These are phyloP conservation scores for Drosophila vallismaia DNA, from an alignment of 2,888 invertebrate species.

Conservation along the genomic window DNA sequence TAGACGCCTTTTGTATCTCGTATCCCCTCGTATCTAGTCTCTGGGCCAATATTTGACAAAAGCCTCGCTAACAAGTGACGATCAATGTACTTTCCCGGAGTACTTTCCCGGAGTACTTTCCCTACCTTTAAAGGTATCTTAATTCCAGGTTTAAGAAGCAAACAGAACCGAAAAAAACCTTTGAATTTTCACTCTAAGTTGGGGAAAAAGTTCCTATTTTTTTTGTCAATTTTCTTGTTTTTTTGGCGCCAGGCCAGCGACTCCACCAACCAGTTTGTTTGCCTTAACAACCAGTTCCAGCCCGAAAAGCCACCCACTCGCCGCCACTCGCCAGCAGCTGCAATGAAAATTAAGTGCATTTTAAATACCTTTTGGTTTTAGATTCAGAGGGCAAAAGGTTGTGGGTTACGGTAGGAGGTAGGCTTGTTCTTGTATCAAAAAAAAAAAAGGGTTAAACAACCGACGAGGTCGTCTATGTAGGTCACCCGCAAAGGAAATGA, in stretches of 20 bases:
- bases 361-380: constrained; percentile 51
- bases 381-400: neutral
- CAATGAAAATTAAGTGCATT: constrained; percentile 70
- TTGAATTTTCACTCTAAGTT: constrained; percentile 65
- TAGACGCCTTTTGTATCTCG: constrained; percentile 52
- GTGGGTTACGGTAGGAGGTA: neutral
- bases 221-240: constrained; percentile 53
- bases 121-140: neutral
- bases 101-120: neutral
- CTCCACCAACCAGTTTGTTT: constrained; percentile 64
- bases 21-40: constrained; percentile 37
- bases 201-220: constrained; percentile 39
- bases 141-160: constrained; percentile 1
- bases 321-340: constrained; percentile 31
- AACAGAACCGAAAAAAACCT: constrained; percentile 10
- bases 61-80: constrained; percentile 27
- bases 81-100: constrained; percentile 14
- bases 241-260: constrained; percentile 67
- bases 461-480: constrained; percentile 64
- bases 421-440: constrained; percentile 5
- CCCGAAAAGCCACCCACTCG: constrained; percentile 56
- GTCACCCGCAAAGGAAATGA: constrained; percentile 68
- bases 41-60: constrained; percentile 60
- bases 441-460: constrained; percentile 57
- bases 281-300: constrained; percentile 62